Percentiles rank a stretch among this genome's conserved stretches.
phyloP scores from a whole-genome alignment of 1,140 invertebrate species.

The Brachionus rotundiformis region DNA sequence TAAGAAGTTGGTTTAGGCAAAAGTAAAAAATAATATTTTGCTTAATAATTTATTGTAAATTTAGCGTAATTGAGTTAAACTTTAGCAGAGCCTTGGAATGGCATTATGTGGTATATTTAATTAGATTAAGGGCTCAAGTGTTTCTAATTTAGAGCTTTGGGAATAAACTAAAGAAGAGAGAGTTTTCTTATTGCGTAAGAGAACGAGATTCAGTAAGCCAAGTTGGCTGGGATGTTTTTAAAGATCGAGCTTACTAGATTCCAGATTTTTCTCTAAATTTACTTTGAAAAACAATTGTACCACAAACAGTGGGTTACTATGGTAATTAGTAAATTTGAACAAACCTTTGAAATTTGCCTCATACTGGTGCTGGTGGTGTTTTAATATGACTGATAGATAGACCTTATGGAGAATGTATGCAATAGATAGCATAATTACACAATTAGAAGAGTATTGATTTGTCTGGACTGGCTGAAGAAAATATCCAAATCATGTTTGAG shows the following conservation, averaged over 20 bases:
- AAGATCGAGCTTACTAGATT: not conserved
- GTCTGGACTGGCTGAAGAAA: not conserved
- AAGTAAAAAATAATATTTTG: too few relatives aligned
- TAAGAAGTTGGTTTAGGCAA: too few relatives aligned
- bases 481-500: not conserved
- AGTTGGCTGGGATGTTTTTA: too few relatives aligned
- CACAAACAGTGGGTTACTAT: not conserved
- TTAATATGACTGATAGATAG: not conserved
- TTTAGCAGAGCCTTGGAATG: too few relatives aligned
- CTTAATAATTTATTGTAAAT: too few relatives aligned
- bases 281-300: not conserved
- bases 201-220: too few relatives aligned
- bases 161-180: too few relatives aligned
- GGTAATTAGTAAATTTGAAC: not conserved
- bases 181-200: not conserved
- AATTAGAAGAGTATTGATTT: not conserved
- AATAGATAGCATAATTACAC: conserved; percentile 2
- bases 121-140: too few relatives aligned
- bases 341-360: not conserved
- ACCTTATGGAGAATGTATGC: not conserved
- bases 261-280: not conserved
- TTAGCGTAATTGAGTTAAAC: too few relatives aligned
- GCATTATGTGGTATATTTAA: too few relatives aligned
- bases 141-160: too few relatives aligned
- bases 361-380: not conserved